Base-by-base conservation (phyloP, 2,888 invertebrate species). In the Cheilosia pagana region DNA sequence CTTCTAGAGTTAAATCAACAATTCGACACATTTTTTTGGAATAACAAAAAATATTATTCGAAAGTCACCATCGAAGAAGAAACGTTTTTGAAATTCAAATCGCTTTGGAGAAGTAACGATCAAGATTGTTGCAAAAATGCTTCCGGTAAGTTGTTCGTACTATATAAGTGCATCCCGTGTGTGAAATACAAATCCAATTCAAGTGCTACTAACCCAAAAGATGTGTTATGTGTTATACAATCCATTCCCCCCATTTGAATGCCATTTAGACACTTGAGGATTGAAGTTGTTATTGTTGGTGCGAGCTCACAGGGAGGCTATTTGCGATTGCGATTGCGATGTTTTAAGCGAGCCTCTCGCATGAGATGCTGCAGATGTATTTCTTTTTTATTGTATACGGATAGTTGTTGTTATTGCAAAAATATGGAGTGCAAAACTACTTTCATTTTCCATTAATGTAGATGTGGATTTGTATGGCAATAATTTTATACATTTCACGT, bases 381-480 rank as follows among this genome's bases (percentile, higher is more conserved):
- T 68, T 57, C 43, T 41, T 62, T 57, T 65, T 43, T 77, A 28
- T 28, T 65, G 28, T 77, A 28, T 39, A 23, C 12, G 12, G 16
- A 45, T 0, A 16, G 31, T 21, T 57, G 59, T 52, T 79, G 72
- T 52, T 67, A 53, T 55, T 74, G 74, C 41, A 35, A 19, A 41
- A 63, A 43, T 50, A 74, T 35, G 12, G 45, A 83, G 68, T 74
- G 79, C 68, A 60, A 81, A 81, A 85, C 81, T 71, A 85, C 85
- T 85, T 85, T 85, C 85, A 81, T 85, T 85, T 85, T 81, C 65
- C 81, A 60, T 75, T 60, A 67, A 43, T 55, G 85, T 75, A 70
- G 59, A 39, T 53, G 53, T 60, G 57, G 60, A 55, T 3, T 3
- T 45, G 48, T 12, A 14, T 62, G 50, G 39, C 14, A 53, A 71